These are phyloP conservation scores for Panzeria rudis DNA, from an alignment of 2,888 invertebrate species.

Conservation along the genomic window DNA sequence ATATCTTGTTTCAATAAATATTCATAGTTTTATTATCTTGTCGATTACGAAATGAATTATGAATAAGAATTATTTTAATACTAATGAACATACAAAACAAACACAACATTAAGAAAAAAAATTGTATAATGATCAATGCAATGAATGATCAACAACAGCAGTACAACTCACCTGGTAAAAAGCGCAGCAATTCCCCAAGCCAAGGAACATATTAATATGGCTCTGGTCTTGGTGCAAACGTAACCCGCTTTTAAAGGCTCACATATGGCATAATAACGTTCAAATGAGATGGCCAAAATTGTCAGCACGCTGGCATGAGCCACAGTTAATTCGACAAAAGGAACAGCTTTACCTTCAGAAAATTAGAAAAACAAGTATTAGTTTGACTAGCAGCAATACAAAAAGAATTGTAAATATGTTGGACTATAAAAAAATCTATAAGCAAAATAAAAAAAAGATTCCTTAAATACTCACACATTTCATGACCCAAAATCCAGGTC, in stretches of 20 bases:
- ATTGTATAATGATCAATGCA: not conserved
- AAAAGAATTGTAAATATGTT: too few relatives aligned
- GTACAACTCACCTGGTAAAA: conserved; percentile 90
- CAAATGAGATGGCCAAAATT: conserved; percentile 96
- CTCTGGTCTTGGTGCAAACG: conserved; percentile 94
- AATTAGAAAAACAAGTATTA: conserved; percentile 76
- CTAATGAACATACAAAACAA: not conserved
- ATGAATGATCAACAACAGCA: not conserved
- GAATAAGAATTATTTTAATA: conserved; percentile 7
- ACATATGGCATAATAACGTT: conserved; percentile 95
- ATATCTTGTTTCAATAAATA: conserved; percentile 6
- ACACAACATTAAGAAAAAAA: conserved; percentile 2
- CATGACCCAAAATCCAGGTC: conserved; percentile 95
- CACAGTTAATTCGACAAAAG: conserved; percentile 95
- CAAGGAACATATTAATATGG: conserved; percentile 91
- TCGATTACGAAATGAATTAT: conserved; percentile 2
- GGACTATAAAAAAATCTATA: not conserved
- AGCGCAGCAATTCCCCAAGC: conserved; percentile 94
- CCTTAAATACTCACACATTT: conserved; percentile 92
- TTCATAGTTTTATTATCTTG: conserved; percentile 2
- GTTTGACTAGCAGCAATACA: not conserved
- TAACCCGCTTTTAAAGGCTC: conserved; percentile 95
- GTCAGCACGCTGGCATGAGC: conserved; percentile 96
- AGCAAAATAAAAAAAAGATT: not conserved
- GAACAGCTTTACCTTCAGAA: conserved; percentile 93